Base-by-base conservation (phyloP, 2,113 vertebrate genomes). In the Brachionichthys hirsutus region DNA sequence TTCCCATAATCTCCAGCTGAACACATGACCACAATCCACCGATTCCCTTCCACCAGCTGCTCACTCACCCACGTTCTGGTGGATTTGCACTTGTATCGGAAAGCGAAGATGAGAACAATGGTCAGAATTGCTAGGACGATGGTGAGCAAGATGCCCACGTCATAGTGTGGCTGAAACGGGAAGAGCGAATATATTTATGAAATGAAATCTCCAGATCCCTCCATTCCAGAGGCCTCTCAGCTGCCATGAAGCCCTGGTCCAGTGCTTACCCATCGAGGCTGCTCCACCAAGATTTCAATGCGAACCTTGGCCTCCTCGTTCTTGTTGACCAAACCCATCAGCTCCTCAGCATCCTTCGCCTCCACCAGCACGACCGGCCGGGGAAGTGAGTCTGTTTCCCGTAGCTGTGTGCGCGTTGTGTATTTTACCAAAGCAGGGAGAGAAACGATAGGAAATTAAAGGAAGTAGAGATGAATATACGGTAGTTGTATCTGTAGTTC, bases 281-380 rank as follows among this genome's bases (percentile, higher is more conserved):
- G 85, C 80, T 92, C 89, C 78, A 92, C 84, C 88, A 92, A 93
- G 82, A 95, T 91, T 64, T 98, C 94, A 52, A 99, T 99, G 68
- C 87, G 89, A 75, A 99, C 95, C 0, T 90, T 90, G 36, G 96
- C 97, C 80, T 98, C 97, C 77, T 93, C 94, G 56, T 98, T 99
- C 88, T 94, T 96, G 89, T 98, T 97, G 72, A 99, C 96, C 1
- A 99, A 91, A 0, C 92, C 91, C 97, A 99, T 99, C 78, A 99
- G 86, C 48, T 91, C 88, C 77, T 94, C 92, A 0, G 96, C 97
- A 0, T 95, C 89, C 0, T 75, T 73, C 17, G 93, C 95, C 80
- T 93, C 89, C 80, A 99, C 95, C 75, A 98, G 87, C 60, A 99
- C 94, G 45, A 99, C 97, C 0, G 97, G 96, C 68, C 89, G 91